Evolutionary conservation across 2,888 invertebrate genomes (phyloP).

Genomic region (Stratiomys singularior): DNA sequence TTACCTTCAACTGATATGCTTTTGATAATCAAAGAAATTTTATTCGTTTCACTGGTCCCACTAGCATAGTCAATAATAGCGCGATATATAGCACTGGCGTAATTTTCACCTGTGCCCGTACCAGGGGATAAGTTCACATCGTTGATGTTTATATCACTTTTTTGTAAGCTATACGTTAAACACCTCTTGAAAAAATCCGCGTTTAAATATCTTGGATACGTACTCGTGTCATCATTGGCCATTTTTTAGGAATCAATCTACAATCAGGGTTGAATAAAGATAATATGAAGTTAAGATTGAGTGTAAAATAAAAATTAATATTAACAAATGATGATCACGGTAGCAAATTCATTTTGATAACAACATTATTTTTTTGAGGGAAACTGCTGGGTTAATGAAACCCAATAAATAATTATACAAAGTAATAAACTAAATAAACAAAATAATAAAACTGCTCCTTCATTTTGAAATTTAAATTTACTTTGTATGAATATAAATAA

Average conservation of each 20-base stretch:
- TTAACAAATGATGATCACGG: too few species aligned
- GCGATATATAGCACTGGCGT: conserved; percentile 44
- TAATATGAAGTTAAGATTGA: too few species aligned
- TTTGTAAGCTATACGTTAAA: conserved; percentile 60
- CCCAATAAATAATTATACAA: too few species aligned
- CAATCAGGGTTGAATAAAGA: too few species aligned
- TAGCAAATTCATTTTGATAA: too few species aligned
- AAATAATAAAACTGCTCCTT: too few species aligned
- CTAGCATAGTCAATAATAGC: conserved; percentile 2
- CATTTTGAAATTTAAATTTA: too few species aligned
- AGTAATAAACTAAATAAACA: too few species aligned
- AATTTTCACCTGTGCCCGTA: conserved; percentile 45
- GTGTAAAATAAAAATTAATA: too few species aligned
- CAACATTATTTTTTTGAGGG: too few species aligned
- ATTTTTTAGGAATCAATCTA: background rate
- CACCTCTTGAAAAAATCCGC: conserved; percentile 61
- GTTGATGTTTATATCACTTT: conserved; percentile 59
- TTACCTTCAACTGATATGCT: conserved; percentile 59
- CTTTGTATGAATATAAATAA: too few species aligned
- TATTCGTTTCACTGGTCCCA: background rate
- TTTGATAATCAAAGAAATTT: conserved; percentile 55
- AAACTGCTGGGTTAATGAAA: too few species aligned
- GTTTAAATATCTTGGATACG: conserved; percentile 2
- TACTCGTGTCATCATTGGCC: background rate
- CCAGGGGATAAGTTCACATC: conserved; percentile 55